A percentile compares a stretch with the other conserved stretches of the same genome.
phyloP scores from a whole-genome alignment of 2,888 invertebrate genomes.

The Pinctada fucata region DNA sequence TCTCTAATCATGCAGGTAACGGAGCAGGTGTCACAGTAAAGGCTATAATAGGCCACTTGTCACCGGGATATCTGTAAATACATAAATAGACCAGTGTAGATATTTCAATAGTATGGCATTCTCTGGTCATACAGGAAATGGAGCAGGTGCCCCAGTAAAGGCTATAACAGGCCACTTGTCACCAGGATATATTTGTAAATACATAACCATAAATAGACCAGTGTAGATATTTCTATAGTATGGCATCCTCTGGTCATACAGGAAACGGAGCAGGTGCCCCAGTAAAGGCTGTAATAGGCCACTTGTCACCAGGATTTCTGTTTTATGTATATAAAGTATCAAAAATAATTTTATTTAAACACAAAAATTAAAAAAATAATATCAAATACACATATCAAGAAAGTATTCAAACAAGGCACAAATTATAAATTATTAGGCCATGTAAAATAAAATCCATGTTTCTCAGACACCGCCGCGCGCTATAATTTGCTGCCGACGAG shows the following conservation, averaged over 20 bases:
- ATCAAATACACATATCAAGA: no score
- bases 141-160: slow-evolving; percentile 75
- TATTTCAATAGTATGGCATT: slow-evolving; percentile 70
- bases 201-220: slow-evolving; percentile 62
- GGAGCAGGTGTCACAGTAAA: slow-evolving; percentile 75
- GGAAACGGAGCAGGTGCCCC: slow-evolving; percentile 77
- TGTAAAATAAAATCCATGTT: no score
- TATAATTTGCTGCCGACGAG: no score
- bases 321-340: neutral
- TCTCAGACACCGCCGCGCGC: no score
- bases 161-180: slow-evolving; percentile 73
- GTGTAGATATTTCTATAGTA: slow-evolving; percentile 69
- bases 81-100: slow-evolving; percentile 65
- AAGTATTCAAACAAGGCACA: no score
- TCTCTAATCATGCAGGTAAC: slow-evolving; percentile 69
- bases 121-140: slow-evolving; percentile 69
- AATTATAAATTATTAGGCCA: no score
- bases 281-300: slow-evolving; percentile 74
- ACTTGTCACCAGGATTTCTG: slow-evolving; percentile 67
- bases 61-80: slow-evolving; percentile 63
- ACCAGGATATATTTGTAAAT: slow-evolving; percentile 64
- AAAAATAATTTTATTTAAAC: no score
- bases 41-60: slow-evolving; percentile 73
- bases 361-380: no score
- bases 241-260: slow-evolving; percentile 60